A percentile compares a stretch with the other conserved stretches of the same genome.
These are phyloP conservation scores for Euzetes globulus DNA, from an alignment of 2,888 invertebrate genomes.

Conservation along the genomic window DNA sequence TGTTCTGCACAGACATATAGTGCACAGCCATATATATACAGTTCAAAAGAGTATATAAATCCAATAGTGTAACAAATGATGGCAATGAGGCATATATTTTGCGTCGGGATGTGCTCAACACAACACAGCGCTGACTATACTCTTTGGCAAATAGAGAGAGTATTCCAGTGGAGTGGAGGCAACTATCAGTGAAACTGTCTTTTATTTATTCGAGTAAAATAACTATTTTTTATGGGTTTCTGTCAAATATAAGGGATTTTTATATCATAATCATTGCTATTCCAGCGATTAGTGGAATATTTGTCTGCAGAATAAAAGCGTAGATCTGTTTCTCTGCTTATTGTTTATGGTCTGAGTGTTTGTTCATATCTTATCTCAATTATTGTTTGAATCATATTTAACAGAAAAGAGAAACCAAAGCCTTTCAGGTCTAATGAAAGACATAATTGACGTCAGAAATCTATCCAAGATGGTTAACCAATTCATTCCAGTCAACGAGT, in stretches of 20 bases:
- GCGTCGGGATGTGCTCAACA: neutral
- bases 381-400: neutral
- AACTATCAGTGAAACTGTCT: neutral
- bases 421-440: neutral
- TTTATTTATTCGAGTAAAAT: neutral
- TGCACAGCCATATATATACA: neutral
- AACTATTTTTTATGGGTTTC: conserved; percentile 3
- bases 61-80: conserved; percentile 21
- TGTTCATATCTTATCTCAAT: neutral
- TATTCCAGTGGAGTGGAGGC: neutral
- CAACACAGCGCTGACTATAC: neutral
- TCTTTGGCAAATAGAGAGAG: neutral
- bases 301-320: neutral
- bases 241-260: neutral
- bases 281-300: neutral
- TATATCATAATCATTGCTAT: conserved; percentile 13
- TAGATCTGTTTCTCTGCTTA: conserved; percentile 3
- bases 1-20: neutral
- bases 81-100: conserved; percentile 24
- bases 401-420: neutral
- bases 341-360: neutral
- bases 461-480: too few relatives aligned
- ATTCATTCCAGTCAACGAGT: too few relatives aligned
- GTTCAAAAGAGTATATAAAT: conserved; percentile 6
- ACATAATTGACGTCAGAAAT: too few relatives aligned